Conservation (phyloP, 1,140 invertebrate species). For the Tribolium castaneum region DNA sequence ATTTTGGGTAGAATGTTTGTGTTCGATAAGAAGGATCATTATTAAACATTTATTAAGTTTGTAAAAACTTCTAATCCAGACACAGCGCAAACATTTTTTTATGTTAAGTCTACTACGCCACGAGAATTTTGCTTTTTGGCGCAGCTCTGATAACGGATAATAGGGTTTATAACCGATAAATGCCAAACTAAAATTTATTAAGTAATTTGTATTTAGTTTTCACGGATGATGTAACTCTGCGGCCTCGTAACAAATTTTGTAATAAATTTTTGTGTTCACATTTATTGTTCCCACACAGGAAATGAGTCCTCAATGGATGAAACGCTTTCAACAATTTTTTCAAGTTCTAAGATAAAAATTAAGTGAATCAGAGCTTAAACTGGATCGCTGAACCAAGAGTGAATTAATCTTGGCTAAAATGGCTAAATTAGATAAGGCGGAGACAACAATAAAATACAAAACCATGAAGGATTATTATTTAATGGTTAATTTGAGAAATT, state of each 20-base stretch:
- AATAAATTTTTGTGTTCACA: background rate
- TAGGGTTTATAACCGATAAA: background rate
- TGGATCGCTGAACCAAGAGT: background rate
- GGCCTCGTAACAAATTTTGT: slow-evolving; percentile 28
- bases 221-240: slow-evolving; percentile 5
- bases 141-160: background rate
- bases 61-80: slow-evolving; percentile 14
- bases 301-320: background rate
- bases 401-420: background rate
- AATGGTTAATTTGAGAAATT: slow-evolving; percentile 1
- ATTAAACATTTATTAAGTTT: slow-evolving; percentile 21
- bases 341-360: background rate
- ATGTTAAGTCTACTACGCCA: background rate
- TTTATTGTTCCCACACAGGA: background rate
- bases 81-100: background rate
- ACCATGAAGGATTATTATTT: background rate
- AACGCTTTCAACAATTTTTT: background rate
- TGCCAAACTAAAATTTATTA: background rate
- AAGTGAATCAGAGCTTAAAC: background rate
- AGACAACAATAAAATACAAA: background rate
- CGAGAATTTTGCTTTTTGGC: background rate
- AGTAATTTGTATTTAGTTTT: background rate
- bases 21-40: background rate
- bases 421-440: too few species aligned
- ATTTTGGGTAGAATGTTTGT: slow-evolving; percentile 19